A percentile compares a stretch with the other conserved stretches of the same genome.
phyloP scores from a whole-genome alignment of 2,888 invertebrate genomes.

The Nephrotoma appendiculata region DNA sequence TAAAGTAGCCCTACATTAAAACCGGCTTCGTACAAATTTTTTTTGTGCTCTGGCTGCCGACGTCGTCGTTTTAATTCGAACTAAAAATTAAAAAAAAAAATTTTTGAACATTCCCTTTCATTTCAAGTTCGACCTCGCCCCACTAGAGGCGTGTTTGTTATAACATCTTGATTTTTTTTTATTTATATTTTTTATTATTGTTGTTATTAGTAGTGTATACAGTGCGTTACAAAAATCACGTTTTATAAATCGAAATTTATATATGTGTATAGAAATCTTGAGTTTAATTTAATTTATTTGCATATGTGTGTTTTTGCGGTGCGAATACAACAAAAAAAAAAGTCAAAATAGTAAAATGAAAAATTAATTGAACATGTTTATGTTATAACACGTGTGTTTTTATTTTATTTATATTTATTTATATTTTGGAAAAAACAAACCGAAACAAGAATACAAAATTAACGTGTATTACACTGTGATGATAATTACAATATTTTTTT shows the following conservation, averaged over 20 bases:
- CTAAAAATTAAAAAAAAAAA: slow-evolving; percentile 10
- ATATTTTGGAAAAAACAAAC: background rate
- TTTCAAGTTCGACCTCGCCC: slow-evolving; percentile 22
- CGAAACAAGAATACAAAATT: background rate
- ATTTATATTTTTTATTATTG: background rate
- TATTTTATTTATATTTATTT: background rate
- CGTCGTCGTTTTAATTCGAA: slow-evolving; percentile 7
- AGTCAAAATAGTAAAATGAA: background rate
- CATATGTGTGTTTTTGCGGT: background rate
- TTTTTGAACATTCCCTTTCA: slow-evolving; percentile 21
- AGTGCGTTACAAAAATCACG: background rate
- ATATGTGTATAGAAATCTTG: background rate
- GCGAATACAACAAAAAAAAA: background rate
- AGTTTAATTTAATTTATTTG: background rate
- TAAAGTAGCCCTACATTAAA: slow-evolving; percentile 5
- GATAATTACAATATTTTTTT: background rate
- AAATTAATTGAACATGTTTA: background rate
- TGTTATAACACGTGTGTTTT: slow-evolving; percentile 3
- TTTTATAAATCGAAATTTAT: background rate
- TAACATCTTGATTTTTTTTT: slow-evolving; percentile 9
- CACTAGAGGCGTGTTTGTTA: slow-evolving; percentile 11
- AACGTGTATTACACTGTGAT: slow-evolving; percentile 1
- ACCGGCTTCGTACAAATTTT: background rate
- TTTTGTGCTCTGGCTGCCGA: slow-evolving; percentile 1
- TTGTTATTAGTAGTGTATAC: slow-evolving; percentile 2